These are phyloP conservation scores for Halcyon malimbica DNA, from an alignment of 2,113 vertebrate species.

Conservation along the genomic window DNA sequence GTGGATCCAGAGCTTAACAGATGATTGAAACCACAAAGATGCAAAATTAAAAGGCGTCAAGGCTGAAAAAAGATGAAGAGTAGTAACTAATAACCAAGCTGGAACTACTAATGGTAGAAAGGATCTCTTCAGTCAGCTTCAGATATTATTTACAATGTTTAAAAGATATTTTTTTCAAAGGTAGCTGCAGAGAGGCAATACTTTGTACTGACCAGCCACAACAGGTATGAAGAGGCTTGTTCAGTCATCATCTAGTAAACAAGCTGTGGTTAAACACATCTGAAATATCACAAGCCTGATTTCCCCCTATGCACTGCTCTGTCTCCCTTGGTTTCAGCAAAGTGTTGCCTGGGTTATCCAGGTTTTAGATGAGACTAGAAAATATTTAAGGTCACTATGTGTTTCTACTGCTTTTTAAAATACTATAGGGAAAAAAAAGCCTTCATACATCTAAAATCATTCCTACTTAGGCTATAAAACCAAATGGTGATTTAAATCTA, in stretches of 20 bases:
- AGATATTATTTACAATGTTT: neutral
- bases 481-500: neutral
- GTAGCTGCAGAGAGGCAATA: neutral
- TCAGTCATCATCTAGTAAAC: neutral
- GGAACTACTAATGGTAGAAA: neutral
- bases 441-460: neutral
- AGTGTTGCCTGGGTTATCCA: neutral
- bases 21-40: neutral
- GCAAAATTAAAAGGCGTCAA: neutral
- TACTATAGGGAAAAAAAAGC: neutral
- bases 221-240: neutral
- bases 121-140: neutral
- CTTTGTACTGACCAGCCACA: neutral
- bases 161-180: neutral
- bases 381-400: neutral
- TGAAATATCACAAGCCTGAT: neutral
- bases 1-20: neutral
- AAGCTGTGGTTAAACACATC: neutral
- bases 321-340: neutral
- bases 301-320: accelerated
- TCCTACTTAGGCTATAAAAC: neutral
- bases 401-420: neutral
- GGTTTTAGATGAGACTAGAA: neutral
- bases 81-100: neutral
- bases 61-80: neutral